Conservation (phyloP, 2,888 invertebrate genomes). For the Aquatica leii region DNA sequence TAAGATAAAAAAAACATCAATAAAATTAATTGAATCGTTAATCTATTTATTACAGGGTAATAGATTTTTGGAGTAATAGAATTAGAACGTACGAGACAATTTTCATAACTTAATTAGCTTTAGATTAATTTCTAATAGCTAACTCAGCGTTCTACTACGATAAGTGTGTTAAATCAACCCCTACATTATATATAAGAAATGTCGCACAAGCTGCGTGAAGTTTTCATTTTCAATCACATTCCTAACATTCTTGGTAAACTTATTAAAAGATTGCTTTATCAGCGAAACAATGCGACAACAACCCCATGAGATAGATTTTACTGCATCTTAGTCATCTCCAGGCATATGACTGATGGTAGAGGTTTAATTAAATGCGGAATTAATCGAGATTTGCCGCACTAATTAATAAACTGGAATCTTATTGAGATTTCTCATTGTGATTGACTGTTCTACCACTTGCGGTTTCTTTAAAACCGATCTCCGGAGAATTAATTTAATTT, state of each 20-base stretch:
- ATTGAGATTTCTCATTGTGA: slow-evolving; percentile 40
- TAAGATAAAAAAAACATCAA: no score
- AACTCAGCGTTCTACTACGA: neutral
- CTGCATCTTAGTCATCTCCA: slow-evolving; percentile 43
- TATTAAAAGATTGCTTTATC: slow-evolving; percentile 59
- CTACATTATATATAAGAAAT: slow-evolving; percentile 46
- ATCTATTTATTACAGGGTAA: no score
- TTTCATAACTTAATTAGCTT: neutral
- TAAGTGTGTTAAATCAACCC: slow-evolving; percentile 5
- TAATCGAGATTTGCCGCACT: slow-evolving; percentile 54
- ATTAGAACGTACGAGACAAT: neutral
- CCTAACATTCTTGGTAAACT: slow-evolving; percentile 51
- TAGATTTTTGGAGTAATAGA: no score
- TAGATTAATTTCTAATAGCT: neutral
- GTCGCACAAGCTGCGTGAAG: slow-evolving; percentile 40
- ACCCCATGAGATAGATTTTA: slow-evolving; percentile 44
- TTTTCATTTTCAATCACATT: slow-evolving; percentile 51
- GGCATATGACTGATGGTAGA: slow-evolving; percentile 54
- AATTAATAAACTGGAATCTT: slow-evolving; percentile 57
- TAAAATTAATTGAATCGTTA: no score
- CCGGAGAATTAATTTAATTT: slow-evolving; percentile 30
- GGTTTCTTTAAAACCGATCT: slow-evolving; percentile 30
- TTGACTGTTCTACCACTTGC: slow-evolving; percentile 31
- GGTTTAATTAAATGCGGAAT: slow-evolving; percentile 57
- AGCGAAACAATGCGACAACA: slow-evolving; percentile 52